Evolutionary conservation across 2,888 invertebrate species (phyloP), one percentile per base, ranked within the genome.

Genomic region (Abscondita cerata): DNA sequence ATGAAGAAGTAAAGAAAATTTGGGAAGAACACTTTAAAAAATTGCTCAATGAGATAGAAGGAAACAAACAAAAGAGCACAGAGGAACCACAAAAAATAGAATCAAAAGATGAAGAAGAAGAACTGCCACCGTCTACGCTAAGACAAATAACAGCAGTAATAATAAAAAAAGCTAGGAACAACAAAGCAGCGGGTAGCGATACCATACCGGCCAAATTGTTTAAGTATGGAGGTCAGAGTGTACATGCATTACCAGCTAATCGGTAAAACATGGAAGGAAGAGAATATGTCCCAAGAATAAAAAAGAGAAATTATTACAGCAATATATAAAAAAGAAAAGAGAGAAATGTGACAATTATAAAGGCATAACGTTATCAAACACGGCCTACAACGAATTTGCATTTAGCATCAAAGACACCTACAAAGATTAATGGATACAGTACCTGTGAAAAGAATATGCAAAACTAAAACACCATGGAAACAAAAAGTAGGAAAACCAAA

Each of bases 1-100:
- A 40, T 6, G 40, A 40, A 40, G 40, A 40, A 40, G 13, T 13
- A 40, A 40, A 40, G 40, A 40, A 40, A 40, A 40, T 40, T 12
- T 40, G 40, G 40, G 13, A 40, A 40, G 12, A 40, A 40, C 15
- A 40, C 13, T 40, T 40, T 40, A 15, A 40, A 15, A 40, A 40
- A 40, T 15, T 40, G 15, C 40, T 6, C 15, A 40, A 40, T 13
- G 40, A 40, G 40, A 40, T 6, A 15, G 8, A 40, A 40, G 40
- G 1, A 40, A 40, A 40, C 5, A 40, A 40, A 6, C 40, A 6
- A 13, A 15, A 13, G 5, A 40, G 15, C 40, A 40, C 13, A 40
- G 40, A 12, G 13, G 8, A 40, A 13, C 8, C 15, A 13, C 3
- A 40, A 40, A 36, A 13, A 12, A 40, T 12, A 15, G 40, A 40